Evolutionary conservation across 2,888 invertebrate species (phyloP).

Genomic region (Myathropa florea): DNA sequence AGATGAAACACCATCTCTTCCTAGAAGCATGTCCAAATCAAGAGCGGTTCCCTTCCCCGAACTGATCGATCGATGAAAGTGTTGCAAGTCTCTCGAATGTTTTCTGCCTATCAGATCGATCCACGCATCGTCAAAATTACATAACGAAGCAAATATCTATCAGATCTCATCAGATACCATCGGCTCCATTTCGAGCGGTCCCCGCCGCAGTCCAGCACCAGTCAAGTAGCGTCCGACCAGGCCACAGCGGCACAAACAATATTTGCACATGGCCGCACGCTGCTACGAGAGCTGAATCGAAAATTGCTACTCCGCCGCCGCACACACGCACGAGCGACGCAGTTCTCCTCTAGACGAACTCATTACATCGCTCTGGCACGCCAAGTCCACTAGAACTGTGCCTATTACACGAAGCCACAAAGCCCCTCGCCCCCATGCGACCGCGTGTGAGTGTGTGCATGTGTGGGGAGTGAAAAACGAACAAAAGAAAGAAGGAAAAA

Average conservation of each 20-base stretch:
- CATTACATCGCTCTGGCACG: constrained; percentile 28
- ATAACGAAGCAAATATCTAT: not conserved
- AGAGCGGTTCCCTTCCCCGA: too few relatives aligned
- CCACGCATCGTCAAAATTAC: not conserved
- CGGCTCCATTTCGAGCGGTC: not conserved
- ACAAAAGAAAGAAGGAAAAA: constrained; percentile 17
- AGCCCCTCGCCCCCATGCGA: constrained; percentile 25
- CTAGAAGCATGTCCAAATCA: too few relatives aligned
- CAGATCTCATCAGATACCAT: not conserved
- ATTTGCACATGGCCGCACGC: constrained; percentile 52
- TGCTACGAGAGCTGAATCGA: constrained; percentile 1
- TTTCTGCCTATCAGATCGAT: not conserved
- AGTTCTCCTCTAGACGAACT: constrained; percentile 44
- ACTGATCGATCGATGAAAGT: too few relatives aligned
- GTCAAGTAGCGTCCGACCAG: not conserved
- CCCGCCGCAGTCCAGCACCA: not conserved
- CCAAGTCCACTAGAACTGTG: constrained; percentile 12
- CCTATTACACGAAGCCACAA: constrained; percentile 33
- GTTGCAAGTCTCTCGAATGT: not conserved
- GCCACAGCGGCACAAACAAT: constrained; percentile 25
- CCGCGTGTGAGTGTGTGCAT: not conserved
- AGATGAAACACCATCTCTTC: too few relatives aligned
- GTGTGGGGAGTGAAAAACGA: not conserved
- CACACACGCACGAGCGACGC: not conserved
- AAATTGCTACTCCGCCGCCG: constrained; percentile 31